Evolutionary conservation across 2,113 vertebrate species (phyloP).

Genomic region (Caloenas nicobarica): DNA sequence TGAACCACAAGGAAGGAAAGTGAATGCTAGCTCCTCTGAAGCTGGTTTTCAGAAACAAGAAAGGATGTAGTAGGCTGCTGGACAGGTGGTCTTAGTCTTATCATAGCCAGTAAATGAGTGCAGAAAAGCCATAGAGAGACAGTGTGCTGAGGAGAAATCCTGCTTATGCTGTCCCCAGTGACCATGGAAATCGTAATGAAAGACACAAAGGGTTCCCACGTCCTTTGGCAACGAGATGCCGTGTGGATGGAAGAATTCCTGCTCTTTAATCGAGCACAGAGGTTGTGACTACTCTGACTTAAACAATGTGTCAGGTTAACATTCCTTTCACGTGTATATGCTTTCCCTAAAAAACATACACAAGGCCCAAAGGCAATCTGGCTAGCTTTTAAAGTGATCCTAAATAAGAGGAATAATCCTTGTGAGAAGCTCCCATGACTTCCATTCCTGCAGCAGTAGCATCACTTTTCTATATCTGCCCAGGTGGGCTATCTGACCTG

Average conservation of each 20-base stretch:
- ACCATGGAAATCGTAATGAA: rapidly evolving
- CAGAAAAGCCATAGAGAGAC: rapidly evolving
- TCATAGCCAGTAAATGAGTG: not conserved
- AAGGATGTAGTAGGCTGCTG: not conserved
- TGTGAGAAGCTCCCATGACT: not conserved
- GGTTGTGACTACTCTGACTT: not conserved
- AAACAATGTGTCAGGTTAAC: not conserved
- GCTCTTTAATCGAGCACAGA: not conserved
- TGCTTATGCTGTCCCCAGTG: not conserved
- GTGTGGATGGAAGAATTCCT: not conserved
- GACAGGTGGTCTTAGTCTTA: not conserved
- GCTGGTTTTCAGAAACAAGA: not conserved
- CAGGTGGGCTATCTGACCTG: not conserved
- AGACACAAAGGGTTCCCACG: not conserved
- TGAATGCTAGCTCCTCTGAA: not conserved
- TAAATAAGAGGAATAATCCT: not conserved
- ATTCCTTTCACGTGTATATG: not conserved
- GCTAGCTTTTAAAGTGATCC: not conserved
- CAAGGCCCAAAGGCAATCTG: not conserved
- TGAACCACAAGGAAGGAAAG: not conserved
- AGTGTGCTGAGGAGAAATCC: not conserved
- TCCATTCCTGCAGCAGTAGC: not conserved
- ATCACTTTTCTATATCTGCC: not conserved
- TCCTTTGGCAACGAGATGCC: rapidly evolving
- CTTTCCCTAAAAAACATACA: not conserved